These are phyloP conservation scores for Plectropomus leopardus DNA, from an alignment of 2,113 vertebrate genomes.

Conservation along the genomic window DNA sequence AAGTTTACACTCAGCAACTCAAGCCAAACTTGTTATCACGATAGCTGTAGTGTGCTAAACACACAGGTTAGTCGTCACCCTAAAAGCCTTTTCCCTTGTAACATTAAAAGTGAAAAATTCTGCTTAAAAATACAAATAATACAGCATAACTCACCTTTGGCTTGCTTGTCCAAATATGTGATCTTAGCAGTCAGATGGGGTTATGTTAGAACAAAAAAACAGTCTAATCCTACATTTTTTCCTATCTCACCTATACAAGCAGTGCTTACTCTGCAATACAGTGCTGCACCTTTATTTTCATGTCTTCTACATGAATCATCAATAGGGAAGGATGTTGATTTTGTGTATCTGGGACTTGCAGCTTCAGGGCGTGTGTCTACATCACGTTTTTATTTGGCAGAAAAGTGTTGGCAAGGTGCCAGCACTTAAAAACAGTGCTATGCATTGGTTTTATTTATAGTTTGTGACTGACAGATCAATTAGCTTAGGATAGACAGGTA, in stretches of 20 bases:
- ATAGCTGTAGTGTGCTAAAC: background rate
- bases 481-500: too few species aligned
- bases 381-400: too few species aligned
- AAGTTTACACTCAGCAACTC: conserved; percentile 7
- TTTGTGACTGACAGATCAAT: too few species aligned
- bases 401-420: too few species aligned
- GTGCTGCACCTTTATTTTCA: background rate
- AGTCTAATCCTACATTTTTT: background rate
- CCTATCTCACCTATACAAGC: background rate
- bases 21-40: background rate
- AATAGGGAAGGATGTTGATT: background rate
- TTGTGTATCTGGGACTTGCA: background rate
- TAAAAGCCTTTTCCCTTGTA: background rate
- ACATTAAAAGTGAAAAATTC: background rate
- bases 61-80: background rate
- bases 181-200: background rate
- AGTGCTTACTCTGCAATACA: background rate
- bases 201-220: background rate
- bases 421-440: too few species aligned
- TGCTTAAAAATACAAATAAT: background rate
- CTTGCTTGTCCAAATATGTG: background rate
- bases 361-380: background rate
- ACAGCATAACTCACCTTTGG: background rate
- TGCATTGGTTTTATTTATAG: too few species aligned
- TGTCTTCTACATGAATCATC: too few species aligned